phyloP scores from a whole-genome alignment of 2,888 invertebrate species.

The Phytoseiulus persimilis region DNA sequence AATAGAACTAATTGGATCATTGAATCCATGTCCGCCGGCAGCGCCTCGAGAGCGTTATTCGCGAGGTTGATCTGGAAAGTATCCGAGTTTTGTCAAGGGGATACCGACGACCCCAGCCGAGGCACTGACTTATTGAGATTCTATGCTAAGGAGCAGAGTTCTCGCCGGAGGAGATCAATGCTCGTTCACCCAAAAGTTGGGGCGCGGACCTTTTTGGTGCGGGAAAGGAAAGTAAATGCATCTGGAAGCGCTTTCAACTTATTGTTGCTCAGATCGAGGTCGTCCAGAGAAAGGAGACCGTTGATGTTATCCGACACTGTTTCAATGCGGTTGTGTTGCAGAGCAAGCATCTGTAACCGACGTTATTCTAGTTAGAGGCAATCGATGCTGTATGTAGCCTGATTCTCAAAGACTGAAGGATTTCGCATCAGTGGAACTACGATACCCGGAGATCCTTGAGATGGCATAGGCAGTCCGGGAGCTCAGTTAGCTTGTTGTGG shows the following conservation, averaged over 20 bases:
- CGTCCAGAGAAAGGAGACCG: constrained; percentile 19
- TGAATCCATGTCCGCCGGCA: constrained; percentile 75
- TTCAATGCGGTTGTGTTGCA: constrained; percentile 6
- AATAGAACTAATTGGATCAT: constrained; percentile 66
- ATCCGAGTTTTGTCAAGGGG: too few relatives aligned
- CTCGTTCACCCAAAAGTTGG: too few relatives aligned
- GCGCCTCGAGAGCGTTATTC: constrained; percentile 61
- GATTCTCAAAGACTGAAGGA: too few relatives aligned
- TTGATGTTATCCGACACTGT: constrained; percentile 18
- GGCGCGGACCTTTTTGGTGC: constrained; percentile 7
- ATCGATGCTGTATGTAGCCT: too few relatives aligned
- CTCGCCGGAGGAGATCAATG: too few relatives aligned
- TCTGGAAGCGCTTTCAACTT: constrained; percentile 46
- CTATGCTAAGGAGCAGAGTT: too few relatives aligned
- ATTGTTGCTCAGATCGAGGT: constrained; percentile 42
- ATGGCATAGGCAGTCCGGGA: constrained; percentile 23
- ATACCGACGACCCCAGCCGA: too few relatives aligned
- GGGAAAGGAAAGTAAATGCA: constrained; percentile 29
- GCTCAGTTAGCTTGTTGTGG: constrained; percentile 57
- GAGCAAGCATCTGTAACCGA: not conserved
- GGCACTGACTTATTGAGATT: too few relatives aligned
- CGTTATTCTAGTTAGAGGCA: too few relatives aligned
- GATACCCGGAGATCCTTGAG: constrained; percentile 19
- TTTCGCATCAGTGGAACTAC: too few relatives aligned
- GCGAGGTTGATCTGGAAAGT: constrained; percentile 64